Evolutionary conservation across 2,113 vertebrate genomes (phyloP).

Genomic region (Etheostoma cragini): DNA sequence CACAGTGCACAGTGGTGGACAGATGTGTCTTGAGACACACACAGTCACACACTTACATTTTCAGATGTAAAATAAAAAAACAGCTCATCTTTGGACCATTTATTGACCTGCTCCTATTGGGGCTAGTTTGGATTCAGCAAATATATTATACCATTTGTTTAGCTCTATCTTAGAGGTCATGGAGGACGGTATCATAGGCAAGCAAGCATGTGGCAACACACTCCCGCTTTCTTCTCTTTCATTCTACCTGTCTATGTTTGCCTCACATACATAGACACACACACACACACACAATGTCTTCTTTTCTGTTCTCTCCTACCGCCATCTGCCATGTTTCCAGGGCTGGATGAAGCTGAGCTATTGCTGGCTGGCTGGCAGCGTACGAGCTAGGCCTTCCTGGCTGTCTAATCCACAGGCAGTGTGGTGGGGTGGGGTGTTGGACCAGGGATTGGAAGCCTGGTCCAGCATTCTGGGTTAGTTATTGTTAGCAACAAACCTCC

Average conservation of each 20-base stretch:
- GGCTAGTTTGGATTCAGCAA: constrained; percentile 21
- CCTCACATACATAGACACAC: constrained; percentile 10
- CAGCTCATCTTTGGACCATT: not conserved
- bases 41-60: not conserved
- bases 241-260: constrained; percentile 41
- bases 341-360: constrained; percentile 72
- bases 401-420: constrained; percentile 60
- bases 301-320: constrained; percentile 67
- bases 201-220: constrained; percentile 40
- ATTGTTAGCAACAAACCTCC: constrained; percentile 63
- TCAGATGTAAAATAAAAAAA: constrained; percentile 18
- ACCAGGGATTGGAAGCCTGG: constrained; percentile 54
- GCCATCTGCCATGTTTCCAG: constrained; percentile 77
- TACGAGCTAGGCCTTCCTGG: constrained; percentile 62
- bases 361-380: constrained; percentile 69
- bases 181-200: constrained; percentile 9
- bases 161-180: constrained; percentile 28
- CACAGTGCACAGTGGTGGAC: constrained; percentile 7
- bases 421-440: constrained; percentile 44
- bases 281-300: constrained; percentile 13
- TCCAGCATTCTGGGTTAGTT: constrained; percentile 59
- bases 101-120: not conserved
- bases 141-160: constrained; percentile 18
- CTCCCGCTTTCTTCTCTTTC: constrained; percentile 14
- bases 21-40: constrained; percentile 24